Percentiles rank a stretch among this genome's conserved stretches.
Conservation (phyloP, 2,113 vertebrate genomes). For the Gobiocypris rarus region DNA sequence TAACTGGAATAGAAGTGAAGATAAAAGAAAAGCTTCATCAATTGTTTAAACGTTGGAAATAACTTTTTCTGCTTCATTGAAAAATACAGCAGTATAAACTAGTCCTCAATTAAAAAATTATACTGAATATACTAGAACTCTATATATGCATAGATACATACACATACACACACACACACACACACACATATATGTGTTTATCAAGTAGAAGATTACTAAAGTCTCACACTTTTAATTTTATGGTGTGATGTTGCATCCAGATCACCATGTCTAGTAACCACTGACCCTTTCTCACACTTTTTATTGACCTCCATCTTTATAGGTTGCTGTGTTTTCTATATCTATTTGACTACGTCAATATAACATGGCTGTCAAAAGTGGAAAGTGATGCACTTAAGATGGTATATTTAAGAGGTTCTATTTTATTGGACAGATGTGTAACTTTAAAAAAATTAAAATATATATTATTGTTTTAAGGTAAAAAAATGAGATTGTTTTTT, state of each 20-base stretch:
- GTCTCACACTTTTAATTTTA: not conserved
- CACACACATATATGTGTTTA: too few relatives aligned
- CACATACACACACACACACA: too few relatives aligned
- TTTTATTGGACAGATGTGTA: not conserved
- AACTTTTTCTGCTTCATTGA: not conserved
- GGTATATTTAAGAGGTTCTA: not conserved
- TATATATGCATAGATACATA: too few relatives aligned
- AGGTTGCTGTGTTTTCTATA: not conserved
- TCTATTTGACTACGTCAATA: not conserved
- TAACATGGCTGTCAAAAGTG: not conserved
- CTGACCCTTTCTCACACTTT: not conserved
- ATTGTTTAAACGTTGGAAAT: not conserved
- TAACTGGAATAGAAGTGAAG: not conserved
- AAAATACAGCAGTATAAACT: not conserved
- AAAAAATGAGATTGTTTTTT: not conserved
- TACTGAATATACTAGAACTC: too few relatives aligned
- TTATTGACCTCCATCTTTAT: not conserved
- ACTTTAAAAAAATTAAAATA: too few relatives aligned
- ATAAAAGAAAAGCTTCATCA: not conserved
- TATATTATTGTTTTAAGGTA: not conserved
- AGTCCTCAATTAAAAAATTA: too few relatives aligned
- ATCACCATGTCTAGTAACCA: not conserved
- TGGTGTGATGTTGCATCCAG: not conserved
- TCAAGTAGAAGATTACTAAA: not conserved
- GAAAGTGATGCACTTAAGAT: not conserved